Conservation (phyloP, 1,140 invertebrate genomes). For the Polyergus mexicanus region DNA sequence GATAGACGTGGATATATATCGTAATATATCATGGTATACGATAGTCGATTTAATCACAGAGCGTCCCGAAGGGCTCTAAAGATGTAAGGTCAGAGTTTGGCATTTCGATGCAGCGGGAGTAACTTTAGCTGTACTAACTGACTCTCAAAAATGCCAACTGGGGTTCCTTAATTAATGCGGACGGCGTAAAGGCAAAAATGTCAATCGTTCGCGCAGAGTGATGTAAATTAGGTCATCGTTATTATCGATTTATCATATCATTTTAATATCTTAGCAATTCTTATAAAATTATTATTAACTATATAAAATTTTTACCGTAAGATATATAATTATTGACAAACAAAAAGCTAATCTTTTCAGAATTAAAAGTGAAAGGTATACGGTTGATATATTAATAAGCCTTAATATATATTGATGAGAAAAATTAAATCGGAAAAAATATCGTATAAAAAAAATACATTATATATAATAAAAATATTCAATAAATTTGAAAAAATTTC, state of each 20-base stretch:
- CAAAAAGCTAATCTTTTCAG: background rate
- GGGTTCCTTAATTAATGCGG: conserved; percentile 77
- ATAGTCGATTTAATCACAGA: conserved; percentile 80
- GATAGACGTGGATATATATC: conserved; percentile 4
- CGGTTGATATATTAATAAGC: background rate
- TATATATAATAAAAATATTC: background rate
- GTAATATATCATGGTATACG: conserved; percentile 32
- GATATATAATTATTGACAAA: background rate
- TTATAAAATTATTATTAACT: conserved; percentile 1
- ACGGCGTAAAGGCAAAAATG: conserved; percentile 5
- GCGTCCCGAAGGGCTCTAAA: conserved; percentile 75
- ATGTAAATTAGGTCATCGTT: conserved; percentile 44
- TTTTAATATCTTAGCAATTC: background rate
- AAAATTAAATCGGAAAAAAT: too few relatives aligned
- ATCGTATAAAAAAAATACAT: background rate
- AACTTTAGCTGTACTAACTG: conserved; percentile 75
- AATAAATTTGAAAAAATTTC: background rate
- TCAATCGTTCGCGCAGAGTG: background rate
- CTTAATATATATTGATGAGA: background rate
- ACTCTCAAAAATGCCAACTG: conserved; percentile 78
- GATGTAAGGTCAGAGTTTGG: conserved; percentile 80
- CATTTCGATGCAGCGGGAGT: conserved; percentile 74
- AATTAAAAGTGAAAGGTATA: background rate
- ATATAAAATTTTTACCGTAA: background rate
- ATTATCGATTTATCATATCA: background rate